Evolutionary conservation across 1,140 invertebrate species (phyloP).

Genomic region (Apolygus lucorum): DNA sequence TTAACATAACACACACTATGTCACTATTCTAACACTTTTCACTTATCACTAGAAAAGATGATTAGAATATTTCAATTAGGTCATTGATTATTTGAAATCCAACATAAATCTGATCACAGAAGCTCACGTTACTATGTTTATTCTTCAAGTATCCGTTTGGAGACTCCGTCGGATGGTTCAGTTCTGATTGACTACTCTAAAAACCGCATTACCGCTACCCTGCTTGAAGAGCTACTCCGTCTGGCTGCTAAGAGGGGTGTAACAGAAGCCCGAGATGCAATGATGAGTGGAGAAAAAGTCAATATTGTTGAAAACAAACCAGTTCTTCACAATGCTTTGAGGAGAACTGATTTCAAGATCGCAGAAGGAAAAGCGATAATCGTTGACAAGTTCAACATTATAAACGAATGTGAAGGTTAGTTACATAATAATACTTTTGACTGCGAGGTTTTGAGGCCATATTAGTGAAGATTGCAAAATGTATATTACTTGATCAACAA

Average conservation of each 20-base stretch:
- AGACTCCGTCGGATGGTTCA: constrained; percentile 71
- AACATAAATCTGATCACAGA: too few relatives aligned
- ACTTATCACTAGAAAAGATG: too few relatives aligned
- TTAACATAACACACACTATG: too few relatives aligned
- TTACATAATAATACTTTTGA: too few relatives aligned
- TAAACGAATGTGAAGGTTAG: constrained; percentile 80
- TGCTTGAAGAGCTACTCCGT: constrained; percentile 64
- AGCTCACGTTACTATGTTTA: too few relatives aligned
- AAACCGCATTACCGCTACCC: constrained; percentile 77
- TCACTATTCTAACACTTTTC: too few relatives aligned
- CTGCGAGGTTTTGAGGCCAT: too few relatives aligned
- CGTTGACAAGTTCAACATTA: constrained; percentile 87
- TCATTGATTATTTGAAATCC: too few relatives aligned
- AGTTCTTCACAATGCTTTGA: constrained; percentile 88
- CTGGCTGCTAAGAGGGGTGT: constrained; percentile 77
- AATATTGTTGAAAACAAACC: constrained; percentile 96
- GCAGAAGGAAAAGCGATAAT: constrained; percentile 48
- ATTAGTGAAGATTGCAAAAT: too few relatives aligned
- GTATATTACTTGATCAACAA: too few relatives aligned
- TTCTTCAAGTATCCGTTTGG: constrained; percentile 63
- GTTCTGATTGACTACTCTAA: constrained; percentile 95
- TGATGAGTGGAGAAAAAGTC: constrained; percentile 93
- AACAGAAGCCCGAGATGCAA: constrained; percentile 74
- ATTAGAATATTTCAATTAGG: too few relatives aligned
- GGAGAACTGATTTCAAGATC: constrained; percentile 65